Conservation (phyloP, 2,113 vertebrate genomes). For the Fregata magnificens region DNA sequence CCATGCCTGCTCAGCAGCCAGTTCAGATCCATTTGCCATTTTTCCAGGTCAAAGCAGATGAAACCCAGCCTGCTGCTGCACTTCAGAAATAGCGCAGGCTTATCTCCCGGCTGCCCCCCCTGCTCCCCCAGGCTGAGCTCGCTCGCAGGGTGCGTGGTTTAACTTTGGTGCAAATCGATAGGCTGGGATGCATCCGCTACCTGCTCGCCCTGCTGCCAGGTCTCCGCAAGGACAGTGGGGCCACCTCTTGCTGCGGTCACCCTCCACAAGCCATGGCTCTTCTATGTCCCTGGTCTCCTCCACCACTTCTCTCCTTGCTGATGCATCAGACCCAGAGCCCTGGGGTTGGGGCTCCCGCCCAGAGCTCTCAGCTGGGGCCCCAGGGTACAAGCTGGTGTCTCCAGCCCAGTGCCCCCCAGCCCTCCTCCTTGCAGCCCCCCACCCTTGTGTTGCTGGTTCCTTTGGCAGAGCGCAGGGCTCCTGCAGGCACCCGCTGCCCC, state of each 20-base stretch:
- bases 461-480: background rate
- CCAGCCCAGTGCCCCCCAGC: background rate
- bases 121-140: rapidly evolving
- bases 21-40: background rate
- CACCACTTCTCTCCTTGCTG: background rate
- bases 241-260: background rate
- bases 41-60: background rate
- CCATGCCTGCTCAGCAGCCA: background rate
- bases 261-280: background rate
- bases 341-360: background rate
- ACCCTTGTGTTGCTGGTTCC: background rate
- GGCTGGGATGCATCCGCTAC: background rate
- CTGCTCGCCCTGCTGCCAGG: background rate
- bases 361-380: background rate
- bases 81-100: background rate
- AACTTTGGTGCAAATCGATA: rapidly evolving
- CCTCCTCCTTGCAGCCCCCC: background rate
- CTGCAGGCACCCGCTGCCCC: background rate
- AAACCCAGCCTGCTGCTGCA: background rate
- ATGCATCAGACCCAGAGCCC: background rate
- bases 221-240: background rate
- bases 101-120: background rate
- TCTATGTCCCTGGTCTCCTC: background rate
- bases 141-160: rapidly evolving
- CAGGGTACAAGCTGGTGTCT: background rate